Evolutionary conservation across 2,888 invertebrate species (phyloP).

Genomic region (Troglohyphantes excavatus): DNA sequence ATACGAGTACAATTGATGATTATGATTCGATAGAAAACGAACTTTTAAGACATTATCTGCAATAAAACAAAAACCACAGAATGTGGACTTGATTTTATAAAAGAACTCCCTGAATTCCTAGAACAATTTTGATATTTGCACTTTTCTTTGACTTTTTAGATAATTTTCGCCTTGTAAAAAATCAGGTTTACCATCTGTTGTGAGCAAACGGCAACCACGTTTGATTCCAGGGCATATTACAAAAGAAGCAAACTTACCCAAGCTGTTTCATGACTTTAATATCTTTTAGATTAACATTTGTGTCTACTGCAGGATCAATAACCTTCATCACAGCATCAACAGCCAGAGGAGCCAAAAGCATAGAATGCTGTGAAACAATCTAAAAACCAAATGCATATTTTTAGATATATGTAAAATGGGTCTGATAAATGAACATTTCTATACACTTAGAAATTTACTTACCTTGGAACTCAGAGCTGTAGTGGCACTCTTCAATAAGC

Average conservation of each 20-base stretch:
- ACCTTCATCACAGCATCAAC: conserved; percentile 97
- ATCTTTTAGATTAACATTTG: conserved; percentile 93
- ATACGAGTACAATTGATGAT: too few relatives aligned
- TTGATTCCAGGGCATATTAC: too few relatives aligned
- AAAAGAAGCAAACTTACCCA: conserved; percentile 84
- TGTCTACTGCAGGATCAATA: conserved; percentile 88
- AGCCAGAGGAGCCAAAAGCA: conserved; percentile 96
- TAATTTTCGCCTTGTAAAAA: too few relatives aligned
- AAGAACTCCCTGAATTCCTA: too few relatives aligned
- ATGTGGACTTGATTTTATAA: too few relatives aligned
- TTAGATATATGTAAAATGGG: neutral
- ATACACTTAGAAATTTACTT: conserved; percentile 48
- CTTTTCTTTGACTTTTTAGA: too few relatives aligned
- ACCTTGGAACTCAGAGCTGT: conserved; percentile 98
- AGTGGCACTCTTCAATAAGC: conserved; percentile 95
- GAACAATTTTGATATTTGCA: too few relatives aligned
- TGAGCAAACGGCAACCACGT: too few relatives aligned
- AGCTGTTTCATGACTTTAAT: conserved; percentile 97
- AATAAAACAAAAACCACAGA: too few relatives aligned
- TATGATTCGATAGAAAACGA: too few relatives aligned
- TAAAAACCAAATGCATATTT: conserved; percentile 80
- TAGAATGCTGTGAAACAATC: conserved; percentile 99
- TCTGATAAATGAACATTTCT: neutral
- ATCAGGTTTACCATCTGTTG: too few relatives aligned
- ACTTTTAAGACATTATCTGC: too few relatives aligned